Conservation (phyloP, 1,140 invertebrate species). For the Leptonema lineaticorne region DNA sequence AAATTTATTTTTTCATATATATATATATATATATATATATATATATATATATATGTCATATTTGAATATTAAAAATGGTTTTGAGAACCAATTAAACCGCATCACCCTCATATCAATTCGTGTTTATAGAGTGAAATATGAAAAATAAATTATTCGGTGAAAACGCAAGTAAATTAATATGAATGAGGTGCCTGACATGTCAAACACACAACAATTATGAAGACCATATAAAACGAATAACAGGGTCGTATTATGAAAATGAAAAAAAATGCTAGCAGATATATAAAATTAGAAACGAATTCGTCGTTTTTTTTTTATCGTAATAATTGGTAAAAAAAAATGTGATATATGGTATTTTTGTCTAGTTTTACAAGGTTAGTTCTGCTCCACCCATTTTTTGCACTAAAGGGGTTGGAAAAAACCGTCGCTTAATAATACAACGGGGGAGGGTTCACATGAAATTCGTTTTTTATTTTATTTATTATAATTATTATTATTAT, state of each 20-base stretch:
- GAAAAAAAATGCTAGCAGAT: no score
- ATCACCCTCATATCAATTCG: neutral
- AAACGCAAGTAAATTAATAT: conserved; percentile 12
- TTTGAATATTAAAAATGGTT: neutral
- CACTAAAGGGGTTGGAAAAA: neutral
- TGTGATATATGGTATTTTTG: conserved; percentile 3
- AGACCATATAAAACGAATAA: no score
- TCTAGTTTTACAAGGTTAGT: conserved; percentile 21
- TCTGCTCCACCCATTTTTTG: conserved; percentile 22
- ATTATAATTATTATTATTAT: conserved; percentile 14
- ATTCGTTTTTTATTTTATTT: conserved; percentile 6
- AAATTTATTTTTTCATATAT: no score
- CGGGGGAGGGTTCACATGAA: neutral
- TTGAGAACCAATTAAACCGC: neutral
- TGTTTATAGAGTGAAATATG: no score
- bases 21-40: no score
- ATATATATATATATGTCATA: neutral
- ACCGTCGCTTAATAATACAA: no score
- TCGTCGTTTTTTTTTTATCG: no score
- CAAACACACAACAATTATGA: conserved; percentile 14
- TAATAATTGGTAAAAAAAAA: no score
- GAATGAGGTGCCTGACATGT: neutral
- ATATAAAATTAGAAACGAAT: neutral
- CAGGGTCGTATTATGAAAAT: no score
- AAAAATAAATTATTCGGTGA: no score